Percentiles rank a stretch among this genome's conserved stretches.
Evolutionary conservation across 1,140 invertebrate genomes (phyloP).

Genomic region (Melipona quadrifasciata): DNA sequence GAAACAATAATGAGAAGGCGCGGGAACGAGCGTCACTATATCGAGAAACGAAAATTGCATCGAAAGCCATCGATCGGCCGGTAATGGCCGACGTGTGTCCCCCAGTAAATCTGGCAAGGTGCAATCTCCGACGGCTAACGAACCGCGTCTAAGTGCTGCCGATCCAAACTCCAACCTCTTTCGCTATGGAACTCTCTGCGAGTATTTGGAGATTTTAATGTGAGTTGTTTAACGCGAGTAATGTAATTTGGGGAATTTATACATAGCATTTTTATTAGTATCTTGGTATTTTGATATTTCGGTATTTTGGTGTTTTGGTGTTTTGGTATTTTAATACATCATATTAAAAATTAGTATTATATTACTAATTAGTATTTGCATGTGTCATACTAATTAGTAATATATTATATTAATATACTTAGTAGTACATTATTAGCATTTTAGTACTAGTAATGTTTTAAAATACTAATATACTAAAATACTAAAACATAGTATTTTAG

Average conservation of each 20-base stretch:
- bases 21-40: not conserved
- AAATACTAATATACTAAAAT: no score
- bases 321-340: no score
- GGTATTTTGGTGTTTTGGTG: no score
- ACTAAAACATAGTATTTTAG: no score
- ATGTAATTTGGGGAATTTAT: not conserved
- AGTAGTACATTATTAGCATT: no score
- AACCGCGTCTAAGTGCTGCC: slow-evolving; percentile 57
- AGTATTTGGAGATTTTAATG: not conserved
- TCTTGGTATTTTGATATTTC: no score
- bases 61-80: slow-evolving; percentile 40
- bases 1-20: no score
- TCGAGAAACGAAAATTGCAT: slow-evolving; percentile 44
- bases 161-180: slow-evolving; percentile 38
- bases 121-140: slow-evolving; percentile 55
- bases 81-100: slow-evolving; percentile 50
- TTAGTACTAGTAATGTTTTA: no score
- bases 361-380: no score
- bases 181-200: not conserved
- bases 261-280: not conserved
- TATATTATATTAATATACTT: no score
- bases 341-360: no score
- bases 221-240: rapidly evolving
- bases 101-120: slow-evolving; percentile 43
- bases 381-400: no score